Percentiles rank a stretch among this genome's conserved stretches.
These are phyloP conservation scores for Acromyrmex charruanus DNA, from an alignment of 1,140 invertebrate species.

Conservation along the genomic window DNA sequence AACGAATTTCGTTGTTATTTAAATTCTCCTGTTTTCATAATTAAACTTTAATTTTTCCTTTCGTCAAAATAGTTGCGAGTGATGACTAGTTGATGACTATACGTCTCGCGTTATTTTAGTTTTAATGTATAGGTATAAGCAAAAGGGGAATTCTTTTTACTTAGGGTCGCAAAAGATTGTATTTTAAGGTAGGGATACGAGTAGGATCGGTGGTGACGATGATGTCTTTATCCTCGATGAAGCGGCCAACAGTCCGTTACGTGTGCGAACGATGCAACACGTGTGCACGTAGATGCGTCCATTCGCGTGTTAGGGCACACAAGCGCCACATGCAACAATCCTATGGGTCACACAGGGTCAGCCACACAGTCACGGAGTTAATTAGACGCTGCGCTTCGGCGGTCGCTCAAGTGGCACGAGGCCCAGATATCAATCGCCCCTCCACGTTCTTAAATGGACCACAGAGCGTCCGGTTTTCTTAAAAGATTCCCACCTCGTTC, in stretches of 20 bases:
- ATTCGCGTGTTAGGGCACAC: slow-evolving; percentile 68
- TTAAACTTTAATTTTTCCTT: not conserved
- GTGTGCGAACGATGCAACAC: slow-evolving; percentile 73
- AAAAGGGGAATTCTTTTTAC: slow-evolving; percentile 4
- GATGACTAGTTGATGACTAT: too few species aligned
- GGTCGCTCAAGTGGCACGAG: slow-evolving; percentile 78
- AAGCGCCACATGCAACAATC: slow-evolving; percentile 75
- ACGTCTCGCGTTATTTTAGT: not conserved
- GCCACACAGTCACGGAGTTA: slow-evolving; percentile 85
- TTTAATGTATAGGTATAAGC: not conserved
- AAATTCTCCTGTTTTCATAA: not conserved
- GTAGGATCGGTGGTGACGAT: slow-evolving; percentile 73
- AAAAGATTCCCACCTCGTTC: slow-evolving; percentile 41
- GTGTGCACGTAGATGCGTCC: slow-evolving; percentile 66
- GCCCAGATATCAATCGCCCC: slow-evolving; percentile 77
- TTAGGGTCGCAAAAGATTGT: slow-evolving; percentile 14
- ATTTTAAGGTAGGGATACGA: slow-evolving; percentile 61
- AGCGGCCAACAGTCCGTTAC: slow-evolving; percentile 56
- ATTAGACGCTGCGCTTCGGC: slow-evolving; percentile 84
- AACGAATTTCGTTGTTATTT: not conserved
- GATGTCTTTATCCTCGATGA: slow-evolving; percentile 80
- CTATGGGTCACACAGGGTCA: slow-evolving; percentile 82
- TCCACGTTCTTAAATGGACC: slow-evolving; percentile 69
- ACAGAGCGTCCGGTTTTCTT: slow-evolving; percentile 60
- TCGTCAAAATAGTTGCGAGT: not conserved